A percentile compares a stretch with the other conserved stretches of the same genome.
Evolutionary conservation across 2,797 vertebrate species (phyloP).

Genomic region (Onychomys arenicola): DNA sequence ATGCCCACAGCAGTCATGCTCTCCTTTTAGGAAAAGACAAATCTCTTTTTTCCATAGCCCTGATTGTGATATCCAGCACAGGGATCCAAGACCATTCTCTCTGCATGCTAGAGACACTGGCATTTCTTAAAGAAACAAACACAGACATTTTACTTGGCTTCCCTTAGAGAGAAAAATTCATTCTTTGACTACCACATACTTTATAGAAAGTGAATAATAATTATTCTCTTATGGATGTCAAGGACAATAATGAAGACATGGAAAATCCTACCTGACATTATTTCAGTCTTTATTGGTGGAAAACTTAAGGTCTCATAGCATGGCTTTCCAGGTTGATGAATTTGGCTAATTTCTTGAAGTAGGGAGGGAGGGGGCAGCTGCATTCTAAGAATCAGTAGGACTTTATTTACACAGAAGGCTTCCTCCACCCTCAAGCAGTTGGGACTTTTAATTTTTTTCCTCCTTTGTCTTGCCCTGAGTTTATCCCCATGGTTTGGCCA

Average conservation of each 20-base stretch:
- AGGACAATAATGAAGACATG: background rate
- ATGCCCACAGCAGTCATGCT: background rate
- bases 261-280: background rate
- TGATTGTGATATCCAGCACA: background rate
- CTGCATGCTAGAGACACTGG: background rate
- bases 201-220: background rate
- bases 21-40: background rate
- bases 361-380: background rate
- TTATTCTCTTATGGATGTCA: background rate
- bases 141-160: background rate
- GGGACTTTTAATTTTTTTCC: background rate
- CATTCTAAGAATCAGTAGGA: constrained; percentile 20
- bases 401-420: constrained; percentile 14
- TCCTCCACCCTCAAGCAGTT: background rate
- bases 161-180: background rate
- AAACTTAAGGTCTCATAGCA: background rate
- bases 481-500: background rate
- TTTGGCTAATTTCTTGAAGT: background rate
- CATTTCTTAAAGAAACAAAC: background rate
- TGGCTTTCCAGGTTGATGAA: background rate
- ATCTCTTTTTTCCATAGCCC: background rate
- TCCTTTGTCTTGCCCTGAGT: background rate
- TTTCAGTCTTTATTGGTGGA: constrained; percentile 6
- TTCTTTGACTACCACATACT: background rate
- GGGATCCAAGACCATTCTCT: background rate